Evolutionary conservation across 2,888 invertebrate genomes (phyloP).

Genomic region (Oscheius sp.): DNA sequence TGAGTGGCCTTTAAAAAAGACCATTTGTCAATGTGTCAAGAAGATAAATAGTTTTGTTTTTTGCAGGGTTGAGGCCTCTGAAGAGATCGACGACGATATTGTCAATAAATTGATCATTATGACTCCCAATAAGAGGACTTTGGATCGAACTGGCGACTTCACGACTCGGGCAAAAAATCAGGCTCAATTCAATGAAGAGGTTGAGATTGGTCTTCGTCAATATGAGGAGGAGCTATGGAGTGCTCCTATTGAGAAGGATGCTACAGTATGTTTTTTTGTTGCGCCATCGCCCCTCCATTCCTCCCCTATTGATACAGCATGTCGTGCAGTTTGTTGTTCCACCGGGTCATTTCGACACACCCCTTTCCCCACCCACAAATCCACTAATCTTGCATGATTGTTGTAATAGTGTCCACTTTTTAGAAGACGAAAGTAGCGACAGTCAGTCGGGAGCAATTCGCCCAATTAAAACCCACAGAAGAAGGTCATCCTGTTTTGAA

Average conservation of each 20-base stretch:
- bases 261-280: conserved; percentile 38
- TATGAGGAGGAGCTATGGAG: conserved; percentile 94
- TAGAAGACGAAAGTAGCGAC: conserved; percentile 58
- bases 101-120: conserved; percentile 82
- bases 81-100: conserved; percentile 72
- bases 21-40: too few species aligned
- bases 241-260: conserved; percentile 44
- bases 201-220: conserved; percentile 93
- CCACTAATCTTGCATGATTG: conserved; percentile 23
- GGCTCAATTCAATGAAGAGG: conserved; percentile 90
- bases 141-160: conserved; percentile 84
- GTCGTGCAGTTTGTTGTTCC: conserved; percentile 19
- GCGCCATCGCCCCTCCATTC: too few species aligned
- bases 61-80: conserved; percentile 70
- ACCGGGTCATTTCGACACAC: conserved; percentile 2
- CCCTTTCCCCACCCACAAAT: too few species aligned
- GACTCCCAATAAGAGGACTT: conserved; percentile 78
- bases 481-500: conserved; percentile 4
- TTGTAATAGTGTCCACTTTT: conserved; percentile 30
- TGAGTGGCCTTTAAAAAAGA: background rate
- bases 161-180: conserved; percentile 87
- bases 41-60: background rate
- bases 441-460: conserved; percentile 55
- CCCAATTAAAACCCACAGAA: conserved; percentile 46
- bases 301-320: conserved; percentile 20